phyloP scores from a whole-genome alignment of 2,888 invertebrate genomes.

The Sphecodes monilicornis region DNA sequence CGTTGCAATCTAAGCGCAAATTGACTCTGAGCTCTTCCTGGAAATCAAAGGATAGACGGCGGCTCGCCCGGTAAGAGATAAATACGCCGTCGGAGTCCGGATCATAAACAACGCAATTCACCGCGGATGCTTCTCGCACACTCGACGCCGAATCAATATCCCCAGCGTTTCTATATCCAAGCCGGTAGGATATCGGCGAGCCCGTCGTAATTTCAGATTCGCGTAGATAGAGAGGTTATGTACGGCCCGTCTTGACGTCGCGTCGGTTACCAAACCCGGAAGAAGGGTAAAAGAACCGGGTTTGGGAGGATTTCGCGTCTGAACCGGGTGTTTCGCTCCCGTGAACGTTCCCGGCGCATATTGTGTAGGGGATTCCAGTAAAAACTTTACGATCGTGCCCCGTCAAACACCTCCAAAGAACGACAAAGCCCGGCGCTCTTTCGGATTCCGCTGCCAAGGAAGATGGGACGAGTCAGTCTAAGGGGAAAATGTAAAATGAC shows the following conservation, averaged over 20 bases:
- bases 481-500: conserved; percentile 50
- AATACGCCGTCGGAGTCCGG: conserved; percentile 24
- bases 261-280: conserved; percentile 3
- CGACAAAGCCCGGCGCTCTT: background rate
- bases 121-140: background rate
- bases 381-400: conserved; percentile 61
- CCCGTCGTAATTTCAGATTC: conserved; percentile 26
- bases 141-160: conserved; percentile 30
- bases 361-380: conserved; percentile 57
- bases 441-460: background rate
- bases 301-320: background rate
- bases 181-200: conserved; percentile 12
- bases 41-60: conserved; percentile 40
- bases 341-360: conserved; percentile 39
- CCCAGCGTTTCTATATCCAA: conserved; percentile 32
- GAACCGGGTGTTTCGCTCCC: background rate
- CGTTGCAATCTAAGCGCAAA: background rate
- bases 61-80: conserved; percentile 33
- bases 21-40: background rate
- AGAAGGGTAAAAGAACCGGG: background rate
- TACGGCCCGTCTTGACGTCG: background rate
- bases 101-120: conserved; percentile 47
- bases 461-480: background rate
- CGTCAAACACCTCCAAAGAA: conserved; percentile 31
- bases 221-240: conserved; percentile 21